These are phyloP conservation scores for Bolinopsis microptera DNA, from an alignment of 37 sponge, comb jelly and placozoan species.

Conservation along the genomic window DNA sequence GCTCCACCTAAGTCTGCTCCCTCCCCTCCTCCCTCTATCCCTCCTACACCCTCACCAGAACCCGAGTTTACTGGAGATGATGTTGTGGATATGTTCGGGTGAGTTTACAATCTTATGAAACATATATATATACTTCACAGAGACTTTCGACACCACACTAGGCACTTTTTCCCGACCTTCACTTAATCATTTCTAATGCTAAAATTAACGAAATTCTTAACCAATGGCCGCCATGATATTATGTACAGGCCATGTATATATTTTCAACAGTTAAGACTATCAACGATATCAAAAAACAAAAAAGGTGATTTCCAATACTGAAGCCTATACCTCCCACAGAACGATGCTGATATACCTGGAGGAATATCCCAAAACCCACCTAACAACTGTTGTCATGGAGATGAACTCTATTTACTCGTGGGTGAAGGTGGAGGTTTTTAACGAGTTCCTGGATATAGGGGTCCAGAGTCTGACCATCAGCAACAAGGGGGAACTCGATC, in stretches of 20 bases:
- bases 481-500: not conserved
- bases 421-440: conserved; percentile 25
- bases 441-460: conserved; percentile 33
- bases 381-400: conserved; percentile 29
- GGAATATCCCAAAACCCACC: not conserved
- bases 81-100: conserved; percentile 30
- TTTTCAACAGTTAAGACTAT: too few species aligned
- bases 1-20: not conserved
- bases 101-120: too few species aligned
- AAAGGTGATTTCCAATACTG: too few species aligned
- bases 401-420: conserved; percentile 11
- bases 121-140: too few species aligned
- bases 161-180: too few species aligned
- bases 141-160: too few species aligned
- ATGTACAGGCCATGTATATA: too few species aligned
- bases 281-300: too few species aligned
- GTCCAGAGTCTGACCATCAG: conserved; percentile 12
- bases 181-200: too few species aligned
- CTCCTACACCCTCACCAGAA: conserved; percentile 16
- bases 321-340: too few species aligned
- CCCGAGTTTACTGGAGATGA: conserved; percentile 52
- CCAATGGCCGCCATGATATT: too few species aligned
- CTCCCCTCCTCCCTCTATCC: not conserved
- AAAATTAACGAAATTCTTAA: too few species aligned
- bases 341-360: conserved; percentile 33